These are phyloP conservation scores for Pangasianodon gigas DNA, from an alignment of 2,113 vertebrate species.

Conservation along the genomic window DNA sequence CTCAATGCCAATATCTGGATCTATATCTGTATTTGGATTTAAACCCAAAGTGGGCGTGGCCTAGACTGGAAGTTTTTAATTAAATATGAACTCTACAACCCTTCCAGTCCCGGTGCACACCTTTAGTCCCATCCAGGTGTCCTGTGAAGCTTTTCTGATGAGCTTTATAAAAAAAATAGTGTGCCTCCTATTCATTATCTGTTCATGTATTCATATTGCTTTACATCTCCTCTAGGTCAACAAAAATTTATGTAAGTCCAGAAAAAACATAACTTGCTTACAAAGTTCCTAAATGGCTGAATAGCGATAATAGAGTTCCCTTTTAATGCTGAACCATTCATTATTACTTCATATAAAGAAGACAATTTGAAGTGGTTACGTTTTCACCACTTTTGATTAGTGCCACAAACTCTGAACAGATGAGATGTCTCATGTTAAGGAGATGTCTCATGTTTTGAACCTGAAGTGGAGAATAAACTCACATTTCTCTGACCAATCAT, in stretches of 20 bases:
- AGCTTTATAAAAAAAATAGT: not conserved
- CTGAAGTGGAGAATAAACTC: too few relatives aligned
- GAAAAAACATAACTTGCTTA: not conserved
- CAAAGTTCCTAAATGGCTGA: not conserved
- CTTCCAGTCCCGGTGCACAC: not conserved
- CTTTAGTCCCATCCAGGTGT: not conserved
- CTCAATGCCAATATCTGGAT: not conserved
- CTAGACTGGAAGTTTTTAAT: not conserved
- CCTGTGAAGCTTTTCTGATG: not conserved
- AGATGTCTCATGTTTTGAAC: too few relatives aligned
- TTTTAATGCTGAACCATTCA: not conserved
- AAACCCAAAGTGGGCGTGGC: not conserved
- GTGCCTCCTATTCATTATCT: too few relatives aligned
- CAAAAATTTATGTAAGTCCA: too few relatives aligned
- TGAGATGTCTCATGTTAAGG: too few relatives aligned
- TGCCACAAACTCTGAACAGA: too few relatives aligned
- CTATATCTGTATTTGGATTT: not conserved
- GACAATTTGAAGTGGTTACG: too few relatives aligned
- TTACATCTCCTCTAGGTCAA: too few relatives aligned
- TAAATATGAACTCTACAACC: not conserved
- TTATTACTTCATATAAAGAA: not conserved
- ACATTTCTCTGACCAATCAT: too few relatives aligned
- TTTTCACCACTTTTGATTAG: too few relatives aligned
- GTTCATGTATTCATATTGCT: too few relatives aligned
- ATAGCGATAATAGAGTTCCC: not conserved